Base-by-base conservation (phyloP, 2,888 invertebrate species). In the Congeria kusceri region DNA sequence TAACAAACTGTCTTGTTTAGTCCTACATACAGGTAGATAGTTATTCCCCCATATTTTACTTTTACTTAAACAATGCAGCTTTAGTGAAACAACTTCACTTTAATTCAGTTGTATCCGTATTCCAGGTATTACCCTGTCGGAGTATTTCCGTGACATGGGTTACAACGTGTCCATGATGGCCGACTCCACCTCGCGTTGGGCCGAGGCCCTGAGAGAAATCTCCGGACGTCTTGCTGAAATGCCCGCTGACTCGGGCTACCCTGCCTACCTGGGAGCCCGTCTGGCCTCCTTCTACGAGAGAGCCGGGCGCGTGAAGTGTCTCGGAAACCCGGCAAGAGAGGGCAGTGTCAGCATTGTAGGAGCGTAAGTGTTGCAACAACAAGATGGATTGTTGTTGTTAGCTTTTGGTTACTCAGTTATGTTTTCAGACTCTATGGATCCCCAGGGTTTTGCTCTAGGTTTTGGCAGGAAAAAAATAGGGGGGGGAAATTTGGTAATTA, bases 111-210 rank as follows among this genome's bases (percentile, higher is more conserved):
- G n/a, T n/a, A 32, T 39, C 39, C 15, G 3, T 15, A 11, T 57
- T 86, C 0, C 92, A 96, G 97, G 98, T 91, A 99, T 99, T 94
- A 99, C 99, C 0, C 95, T 99, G n/a, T 98, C 99, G 29, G 99
- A 99, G 94, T 99, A 99, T 95, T 99, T 99, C 97, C 94, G 95
- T 90, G 95, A 95, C 94, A 99, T 99, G 99, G 99, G 99, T 93
- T 98, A 99, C 96, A 98, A 99, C 94, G 99, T 99, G 59, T 98
- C 99, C 88, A 99, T 99, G 99, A 99, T 99, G 99, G 99, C 99
- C 83, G 99, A 99, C 95, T 99, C 99, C 32, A 99, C 99, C 25
- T 99, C 99, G 18, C 98, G 99, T 95, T 99, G 99, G 99, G 99
- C 99, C 80, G 99, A 99, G 94, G 99, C 99, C 89, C 95, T 99